Conservation (phyloP, 2,888 invertebrate species). For the Galerucella pusilla region DNA sequence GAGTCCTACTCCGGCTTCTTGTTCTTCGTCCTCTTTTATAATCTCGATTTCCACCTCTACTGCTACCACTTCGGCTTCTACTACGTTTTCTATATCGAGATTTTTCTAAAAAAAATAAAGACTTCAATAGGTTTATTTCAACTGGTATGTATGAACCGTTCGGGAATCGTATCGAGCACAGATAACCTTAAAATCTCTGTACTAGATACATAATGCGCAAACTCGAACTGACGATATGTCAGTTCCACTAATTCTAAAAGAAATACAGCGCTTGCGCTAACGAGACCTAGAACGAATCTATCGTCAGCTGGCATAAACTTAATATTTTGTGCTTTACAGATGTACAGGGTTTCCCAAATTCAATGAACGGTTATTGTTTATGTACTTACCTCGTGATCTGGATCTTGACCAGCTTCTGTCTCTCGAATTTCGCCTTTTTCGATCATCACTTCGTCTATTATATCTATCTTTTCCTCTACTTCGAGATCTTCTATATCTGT, state of each 20-base stretch:
- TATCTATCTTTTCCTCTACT: slow-evolving; percentile 16
- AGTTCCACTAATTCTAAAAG: too few relatives aligned
- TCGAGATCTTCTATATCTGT: slow-evolving; percentile 16
- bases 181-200: too few relatives aligned
- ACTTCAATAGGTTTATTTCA: not conserved
- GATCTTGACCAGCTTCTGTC: slow-evolving; percentile 23
- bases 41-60: slow-evolving; percentile 22
- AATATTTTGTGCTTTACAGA: too few relatives aligned
- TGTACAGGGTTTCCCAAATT: too few relatives aligned
- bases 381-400: slow-evolving; percentile 20
- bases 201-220: too few relatives aligned
- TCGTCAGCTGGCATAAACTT: too few relatives aligned
- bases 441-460: slow-evolving; percentile 2
- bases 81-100: slow-evolving; percentile 30
- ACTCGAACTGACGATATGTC: too few relatives aligned
- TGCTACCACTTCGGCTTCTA: slow-evolving; percentile 29
- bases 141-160: too few relatives aligned
- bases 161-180: too few relatives aligned
- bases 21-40: slow-evolving; percentile 20
- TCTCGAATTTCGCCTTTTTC: slow-evolving; percentile 16
- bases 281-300: too few relatives aligned
- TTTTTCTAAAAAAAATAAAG: slow-evolving; percentile 5
- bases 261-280: too few relatives aligned
- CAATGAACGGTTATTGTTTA: too few relatives aligned
- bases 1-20: slow-evolving; percentile 8